Evolutionary conservation across 1,140 invertebrate genomes (phyloP).

Genomic region (Aporrectodea caliginosa): DNA sequence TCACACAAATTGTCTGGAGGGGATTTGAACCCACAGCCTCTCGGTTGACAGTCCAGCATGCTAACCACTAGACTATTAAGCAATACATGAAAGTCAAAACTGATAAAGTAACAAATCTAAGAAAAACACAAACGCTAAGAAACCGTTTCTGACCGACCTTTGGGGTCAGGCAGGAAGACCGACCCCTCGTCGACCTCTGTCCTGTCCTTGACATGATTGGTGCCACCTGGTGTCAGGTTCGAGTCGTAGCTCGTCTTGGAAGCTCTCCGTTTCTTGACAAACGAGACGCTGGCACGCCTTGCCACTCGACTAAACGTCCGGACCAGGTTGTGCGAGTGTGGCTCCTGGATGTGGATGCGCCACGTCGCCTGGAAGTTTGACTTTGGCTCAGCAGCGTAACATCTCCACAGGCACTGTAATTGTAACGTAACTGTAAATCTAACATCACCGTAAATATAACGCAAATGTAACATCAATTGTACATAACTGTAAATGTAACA

Average conservation of each 20-base stretch:
- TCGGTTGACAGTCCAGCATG: too few species aligned
- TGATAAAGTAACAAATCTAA: too few species aligned
- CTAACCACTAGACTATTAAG: too few species aligned
- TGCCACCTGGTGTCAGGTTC: not conserved
- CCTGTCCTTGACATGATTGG: not conserved
- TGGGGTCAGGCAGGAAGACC: not conserved
- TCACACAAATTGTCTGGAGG: too few species aligned
- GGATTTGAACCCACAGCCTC: too few species aligned
- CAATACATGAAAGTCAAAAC: too few species aligned
- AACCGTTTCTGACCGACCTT: not conserved
- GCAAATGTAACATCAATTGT: too few species aligned
- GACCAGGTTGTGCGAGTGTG: constrained; percentile 9
- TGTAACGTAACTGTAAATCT: too few species aligned
- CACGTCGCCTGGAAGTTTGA: constrained; percentile 53
- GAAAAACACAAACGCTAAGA: too few species aligned
- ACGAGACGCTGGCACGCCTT: constrained; percentile 10
- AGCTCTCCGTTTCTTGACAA: constrained; percentile 11
- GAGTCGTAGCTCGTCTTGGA: constrained; percentile 1
- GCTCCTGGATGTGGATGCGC: constrained; percentile 53
- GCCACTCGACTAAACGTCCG: constrained; percentile 2
- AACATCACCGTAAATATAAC: too few species aligned
- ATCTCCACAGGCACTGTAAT: constrained; percentile 91
- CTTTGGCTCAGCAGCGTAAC: constrained; percentile 67
- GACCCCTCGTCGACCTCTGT: not conserved
- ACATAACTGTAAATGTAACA: too few species aligned